Evolutionary conservation across 2,113 vertebrate species (phyloP).

Genomic region (Nycticorax nycticorax): DNA sequence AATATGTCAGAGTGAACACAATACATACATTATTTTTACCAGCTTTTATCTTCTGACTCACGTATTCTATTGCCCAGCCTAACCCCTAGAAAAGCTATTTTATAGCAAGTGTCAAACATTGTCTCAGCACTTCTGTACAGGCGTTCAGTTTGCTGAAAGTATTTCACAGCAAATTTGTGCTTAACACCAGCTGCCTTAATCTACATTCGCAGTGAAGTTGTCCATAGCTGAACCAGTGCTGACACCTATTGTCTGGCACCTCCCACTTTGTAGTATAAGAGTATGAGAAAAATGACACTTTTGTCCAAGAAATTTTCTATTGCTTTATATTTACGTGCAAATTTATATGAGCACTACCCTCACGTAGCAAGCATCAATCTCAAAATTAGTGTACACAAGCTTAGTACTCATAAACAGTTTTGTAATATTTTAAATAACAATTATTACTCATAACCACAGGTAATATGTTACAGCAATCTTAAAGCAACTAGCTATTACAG

Average conservation of each 20-base stretch:
- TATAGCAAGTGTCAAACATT: not conserved
- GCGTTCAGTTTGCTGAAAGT: not conserved
- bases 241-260: conserved; percentile 43
- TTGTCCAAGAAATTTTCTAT: not conserved
- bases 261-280: not conserved
- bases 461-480: not conserved
- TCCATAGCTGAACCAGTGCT: conserved; percentile 18
- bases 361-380: not conserved
- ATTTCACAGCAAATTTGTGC: not conserved
- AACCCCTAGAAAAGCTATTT: not conserved
- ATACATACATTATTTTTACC: not conserved
- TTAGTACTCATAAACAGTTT: not conserved
- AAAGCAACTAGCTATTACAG: conserved; percentile 18
- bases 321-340: not conserved
- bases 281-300: not conserved
- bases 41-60: not conserved
- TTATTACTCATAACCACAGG: conserved; percentile 37
- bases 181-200: not conserved
- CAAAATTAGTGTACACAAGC: not conserved
- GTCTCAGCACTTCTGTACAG: not conserved
- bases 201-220: not conserved
- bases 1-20: not conserved
- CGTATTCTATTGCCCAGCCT: not conserved
- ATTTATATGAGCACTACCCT: not conserved
- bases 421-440: conserved; percentile 34